These are phyloP conservation scores for Dioctria linearis DNA, from an alignment of 2,888 invertebrate genomes.

Conservation along the genomic window DNA sequence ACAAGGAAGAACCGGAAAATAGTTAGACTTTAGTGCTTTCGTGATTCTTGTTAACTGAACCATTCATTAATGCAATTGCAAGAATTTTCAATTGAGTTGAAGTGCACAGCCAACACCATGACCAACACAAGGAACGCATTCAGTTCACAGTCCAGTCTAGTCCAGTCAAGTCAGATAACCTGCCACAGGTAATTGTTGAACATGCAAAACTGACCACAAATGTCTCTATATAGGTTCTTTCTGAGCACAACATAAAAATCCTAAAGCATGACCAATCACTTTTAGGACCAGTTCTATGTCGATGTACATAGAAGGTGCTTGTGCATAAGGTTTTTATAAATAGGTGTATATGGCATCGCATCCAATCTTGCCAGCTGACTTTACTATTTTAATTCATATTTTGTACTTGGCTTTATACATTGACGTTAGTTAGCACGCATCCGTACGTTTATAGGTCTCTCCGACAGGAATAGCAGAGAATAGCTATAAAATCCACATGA, in stretches of 20 bases:
- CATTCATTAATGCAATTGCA: slow-evolving; percentile 27
- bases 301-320: slow-evolving; percentile 1
- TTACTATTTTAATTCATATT: not conserved
- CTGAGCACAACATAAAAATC: not conserved
- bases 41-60: slow-evolving; percentile 33
- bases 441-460: not conserved
- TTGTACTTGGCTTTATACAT: too few relatives aligned
- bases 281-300: not conserved
- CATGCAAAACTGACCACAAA: slow-evolving; percentile 24
- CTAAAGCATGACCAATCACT: not conserved
- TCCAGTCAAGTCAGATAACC: too few relatives aligned
- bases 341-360: not conserved
- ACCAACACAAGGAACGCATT: not conserved
- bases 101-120: slow-evolving; percentile 3
- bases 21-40: too few relatives aligned
- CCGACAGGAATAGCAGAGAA: not conserved
- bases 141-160: too few relatives aligned
- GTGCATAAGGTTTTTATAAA: not conserved
- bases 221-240: not conserved
- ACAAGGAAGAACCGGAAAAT: not conserved
- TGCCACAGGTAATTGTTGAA: not conserved
- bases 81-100: slow-evolving; percentile 25
- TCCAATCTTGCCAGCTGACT: slow-evolving; percentile 1
- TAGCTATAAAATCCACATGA: not conserved
- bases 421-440: not conserved